phyloP scores from a whole-genome alignment of 2,888 invertebrate species.

The Calameuta idolon region DNA sequence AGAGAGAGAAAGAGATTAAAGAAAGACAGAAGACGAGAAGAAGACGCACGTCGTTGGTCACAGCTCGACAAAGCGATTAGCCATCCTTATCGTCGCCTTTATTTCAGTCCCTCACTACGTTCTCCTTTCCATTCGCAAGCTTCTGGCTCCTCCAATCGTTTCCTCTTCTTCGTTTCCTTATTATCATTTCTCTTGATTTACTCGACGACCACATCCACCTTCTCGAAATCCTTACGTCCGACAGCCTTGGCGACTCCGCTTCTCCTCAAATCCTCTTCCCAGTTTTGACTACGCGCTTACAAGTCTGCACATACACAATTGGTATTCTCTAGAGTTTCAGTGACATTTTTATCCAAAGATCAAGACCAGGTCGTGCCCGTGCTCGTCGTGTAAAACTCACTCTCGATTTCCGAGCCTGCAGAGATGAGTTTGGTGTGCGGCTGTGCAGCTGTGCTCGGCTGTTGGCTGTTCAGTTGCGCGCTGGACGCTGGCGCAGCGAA shows the following conservation, averaged over 20 bases:
- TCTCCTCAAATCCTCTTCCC: background rate
- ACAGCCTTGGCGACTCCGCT: background rate
- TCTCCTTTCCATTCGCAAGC: background rate
- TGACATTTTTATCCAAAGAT: background rate
- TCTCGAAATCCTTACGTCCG: background rate
- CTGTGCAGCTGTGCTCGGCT: slow-evolving; percentile 61
- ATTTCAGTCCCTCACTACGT: background rate
- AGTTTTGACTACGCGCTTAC: slow-evolving; percentile 36
- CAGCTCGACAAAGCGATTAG: background rate
- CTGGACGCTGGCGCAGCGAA: slow-evolving; percentile 59
- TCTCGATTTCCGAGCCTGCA: slow-evolving; percentile 64
- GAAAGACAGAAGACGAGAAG: background rate
- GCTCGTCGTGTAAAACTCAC: slow-evolving; percentile 41
- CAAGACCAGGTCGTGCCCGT: background rate
- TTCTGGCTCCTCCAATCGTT: background rate
- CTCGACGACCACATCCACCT: background rate
- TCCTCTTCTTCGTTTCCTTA: background rate
- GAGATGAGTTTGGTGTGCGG: slow-evolving; percentile 65
- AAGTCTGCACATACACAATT: slow-evolving; percentile 45
- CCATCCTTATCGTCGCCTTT: background rate
- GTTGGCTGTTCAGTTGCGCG: slow-evolving; percentile 59
- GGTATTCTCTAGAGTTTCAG: background rate
- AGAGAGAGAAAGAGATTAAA: background rate
- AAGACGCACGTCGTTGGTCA: background rate
- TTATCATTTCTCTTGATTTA: background rate